Evolutionary conservation across 2,113 vertebrate species (phyloP).

Genomic region (Ophthalmolycus amberensis): DNA sequence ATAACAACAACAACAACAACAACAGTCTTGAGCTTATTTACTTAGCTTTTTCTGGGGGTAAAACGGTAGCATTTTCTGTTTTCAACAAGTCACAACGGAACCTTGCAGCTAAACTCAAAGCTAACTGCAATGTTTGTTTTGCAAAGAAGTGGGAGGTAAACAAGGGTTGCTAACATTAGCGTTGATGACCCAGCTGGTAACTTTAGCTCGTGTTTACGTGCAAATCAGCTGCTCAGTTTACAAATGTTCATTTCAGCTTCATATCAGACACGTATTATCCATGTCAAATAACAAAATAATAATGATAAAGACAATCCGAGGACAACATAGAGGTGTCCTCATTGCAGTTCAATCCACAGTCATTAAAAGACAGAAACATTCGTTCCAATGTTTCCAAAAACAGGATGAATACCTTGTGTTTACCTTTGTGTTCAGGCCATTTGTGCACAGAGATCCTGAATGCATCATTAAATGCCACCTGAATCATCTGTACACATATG

Average conservation of each 20-base stretch:
- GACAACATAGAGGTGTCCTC: not conserved
- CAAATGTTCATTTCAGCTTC: no score
- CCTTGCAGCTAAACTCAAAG: not conserved
- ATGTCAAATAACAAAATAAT: not conserved
- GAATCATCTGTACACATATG: no score
- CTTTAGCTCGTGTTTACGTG: not conserved
- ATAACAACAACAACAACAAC: no score
- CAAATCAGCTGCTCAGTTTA: not conserved
- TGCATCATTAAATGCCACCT: no score
- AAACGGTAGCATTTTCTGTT: no score
- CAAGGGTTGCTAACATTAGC: conserved; percentile 46
- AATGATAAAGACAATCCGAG: not conserved
- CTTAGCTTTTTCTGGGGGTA: not conserved
- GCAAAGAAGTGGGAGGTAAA: not conserved
- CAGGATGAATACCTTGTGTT: no score
- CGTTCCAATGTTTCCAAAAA: not conserved
- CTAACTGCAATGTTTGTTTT: not conserved
- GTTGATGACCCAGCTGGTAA: conserved; percentile 25
- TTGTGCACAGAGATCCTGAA: not conserved
- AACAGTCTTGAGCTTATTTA: no score
- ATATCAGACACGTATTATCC: not conserved
- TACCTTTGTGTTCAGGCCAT: no score
- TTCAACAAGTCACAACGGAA: no score
- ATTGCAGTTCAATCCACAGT: not conserved
- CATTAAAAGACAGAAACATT: not conserved